Evolutionary conservation across 2,113 vertebrate genomes (phyloP).

Genomic region (Gnathonemus echidnorhynchus): DNA sequence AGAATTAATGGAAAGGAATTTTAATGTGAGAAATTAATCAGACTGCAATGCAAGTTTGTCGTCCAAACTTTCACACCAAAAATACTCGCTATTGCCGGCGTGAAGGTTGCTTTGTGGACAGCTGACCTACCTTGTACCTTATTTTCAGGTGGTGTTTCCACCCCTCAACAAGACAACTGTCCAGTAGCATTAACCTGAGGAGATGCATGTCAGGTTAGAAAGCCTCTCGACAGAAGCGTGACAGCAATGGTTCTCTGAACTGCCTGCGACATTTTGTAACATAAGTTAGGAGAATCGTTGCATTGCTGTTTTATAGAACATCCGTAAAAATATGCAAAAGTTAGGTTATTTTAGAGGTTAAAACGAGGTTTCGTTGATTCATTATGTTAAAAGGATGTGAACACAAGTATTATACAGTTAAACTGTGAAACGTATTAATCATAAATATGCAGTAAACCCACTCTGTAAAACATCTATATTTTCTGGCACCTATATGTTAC

Average conservation of each 20-base stretch:
- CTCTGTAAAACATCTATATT: background rate
- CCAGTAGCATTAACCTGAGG: conserved; percentile 22
- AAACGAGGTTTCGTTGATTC: background rate
- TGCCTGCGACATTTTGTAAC: background rate
- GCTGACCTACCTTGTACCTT: conserved; percentile 16
- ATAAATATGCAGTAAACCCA: background rate
- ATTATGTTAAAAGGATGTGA: background rate
- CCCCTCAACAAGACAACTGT: conserved; percentile 14
- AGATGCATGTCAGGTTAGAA: background rate
- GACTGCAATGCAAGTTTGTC: background rate
- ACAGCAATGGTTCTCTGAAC: background rate
- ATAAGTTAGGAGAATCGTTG: background rate
- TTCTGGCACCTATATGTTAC: background rate
- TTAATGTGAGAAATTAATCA: background rate
- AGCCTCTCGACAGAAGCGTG: background rate
- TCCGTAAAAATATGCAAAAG: background rate
- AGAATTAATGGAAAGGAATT: background rate
- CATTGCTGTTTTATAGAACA: background rate
- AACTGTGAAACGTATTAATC: background rate
- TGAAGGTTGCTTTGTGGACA: background rate
- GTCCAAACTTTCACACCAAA: background rate
- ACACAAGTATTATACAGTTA: background rate
- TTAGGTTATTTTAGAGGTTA: background rate
- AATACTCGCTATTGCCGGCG: background rate
- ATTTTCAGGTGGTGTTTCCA: conserved; percentile 15